Evolutionary conservation across 2,113 vertebrate genomes (phyloP).

Genomic region (Lepidothrix coronata): DNA sequence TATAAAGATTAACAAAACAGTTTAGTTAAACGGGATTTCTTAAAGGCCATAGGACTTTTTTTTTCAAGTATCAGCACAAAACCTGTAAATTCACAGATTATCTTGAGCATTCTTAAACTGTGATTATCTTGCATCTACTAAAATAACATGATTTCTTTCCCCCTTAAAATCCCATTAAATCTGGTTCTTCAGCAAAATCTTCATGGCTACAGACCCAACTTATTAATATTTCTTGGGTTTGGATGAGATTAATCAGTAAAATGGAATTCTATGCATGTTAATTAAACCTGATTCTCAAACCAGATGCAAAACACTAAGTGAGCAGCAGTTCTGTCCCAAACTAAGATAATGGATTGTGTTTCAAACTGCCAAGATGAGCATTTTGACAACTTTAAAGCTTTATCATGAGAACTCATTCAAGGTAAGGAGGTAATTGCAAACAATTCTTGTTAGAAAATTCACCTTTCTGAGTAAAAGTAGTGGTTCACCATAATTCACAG

Average conservation of each 20-base stretch:
- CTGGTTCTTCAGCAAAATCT: background rate
- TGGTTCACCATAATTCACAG: background rate
- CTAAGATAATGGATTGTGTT: background rate
- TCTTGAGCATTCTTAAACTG: background rate
- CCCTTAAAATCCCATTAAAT: background rate
- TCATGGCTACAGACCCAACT: background rate
- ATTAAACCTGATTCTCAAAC: background rate
- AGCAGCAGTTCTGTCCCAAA: background rate
- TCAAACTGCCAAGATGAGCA: background rate
- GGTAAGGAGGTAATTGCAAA: background rate
- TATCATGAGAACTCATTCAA: background rate
- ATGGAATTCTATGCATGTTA: background rate
- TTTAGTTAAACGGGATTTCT: background rate
- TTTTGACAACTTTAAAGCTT: background rate
- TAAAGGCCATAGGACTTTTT: background rate
- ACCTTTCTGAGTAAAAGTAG: background rate
- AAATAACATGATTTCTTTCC: background rate
- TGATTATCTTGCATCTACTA: background rate
- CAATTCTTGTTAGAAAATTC: background rate
- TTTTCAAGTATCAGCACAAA: background rate
- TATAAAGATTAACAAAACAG: fast-evolving
- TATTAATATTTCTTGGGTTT: background rate
- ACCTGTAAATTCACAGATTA: background rate
- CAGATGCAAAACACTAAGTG: background rate
- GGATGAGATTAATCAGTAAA: background rate